These are phyloP conservation scores for Trachelus iudaicus DNA, from an alignment of 2,888 invertebrate species.

Conservation along the genomic window DNA sequence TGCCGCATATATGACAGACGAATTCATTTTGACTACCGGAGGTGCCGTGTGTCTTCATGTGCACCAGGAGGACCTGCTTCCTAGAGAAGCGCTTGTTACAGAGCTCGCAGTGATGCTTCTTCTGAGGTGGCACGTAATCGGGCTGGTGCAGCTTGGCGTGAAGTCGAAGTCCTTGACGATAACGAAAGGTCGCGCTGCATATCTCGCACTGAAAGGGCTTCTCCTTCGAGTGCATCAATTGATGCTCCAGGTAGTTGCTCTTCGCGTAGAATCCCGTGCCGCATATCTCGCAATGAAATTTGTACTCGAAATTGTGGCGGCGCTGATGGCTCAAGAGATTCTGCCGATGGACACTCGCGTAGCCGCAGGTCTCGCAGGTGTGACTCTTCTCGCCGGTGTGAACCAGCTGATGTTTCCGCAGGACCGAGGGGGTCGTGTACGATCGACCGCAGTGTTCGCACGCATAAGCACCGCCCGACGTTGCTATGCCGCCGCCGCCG, in stretches of 20 bases:
- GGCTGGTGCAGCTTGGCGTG: slow-evolving; percentile 63
- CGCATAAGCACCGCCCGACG: slow-evolving; percentile 25
- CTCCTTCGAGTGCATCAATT: slow-evolving; percentile 49
- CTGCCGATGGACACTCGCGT: slow-evolving; percentile 49
- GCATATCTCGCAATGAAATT: slow-evolving; percentile 59
- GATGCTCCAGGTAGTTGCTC: slow-evolving; percentile 55
- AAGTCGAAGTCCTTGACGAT: slow-evolving; percentile 57
- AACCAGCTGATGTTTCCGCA: slow-evolving; percentile 31
- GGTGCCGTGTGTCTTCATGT: slow-evolving; percentile 61
- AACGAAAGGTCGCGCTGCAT: slow-evolving; percentile 62
- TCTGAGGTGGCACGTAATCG: slow-evolving; percentile 61
- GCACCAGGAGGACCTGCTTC: slow-evolving; percentile 60
- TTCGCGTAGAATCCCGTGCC: slow-evolving; percentile 53
- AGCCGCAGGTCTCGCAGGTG: slow-evolving; percentile 53
- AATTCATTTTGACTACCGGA: slow-evolving; percentile 66
- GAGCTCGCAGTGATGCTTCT: slow-evolving; percentile 61
- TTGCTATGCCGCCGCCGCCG: neutral
- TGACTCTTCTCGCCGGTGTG: slow-evolving; percentile 44
- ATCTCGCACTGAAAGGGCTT: slow-evolving; percentile 61
- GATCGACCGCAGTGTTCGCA: slow-evolving; percentile 16
- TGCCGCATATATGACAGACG: slow-evolving; percentile 73
- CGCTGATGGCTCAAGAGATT: slow-evolving; percentile 51
- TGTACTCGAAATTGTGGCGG: slow-evolving; percentile 56
- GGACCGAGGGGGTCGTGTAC: slow-evolving; percentile 14
- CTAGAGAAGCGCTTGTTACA: slow-evolving; percentile 63